Conservation (phyloP, 2,888 invertebrate species). For the Pardosa pseudoannulata region DNA sequence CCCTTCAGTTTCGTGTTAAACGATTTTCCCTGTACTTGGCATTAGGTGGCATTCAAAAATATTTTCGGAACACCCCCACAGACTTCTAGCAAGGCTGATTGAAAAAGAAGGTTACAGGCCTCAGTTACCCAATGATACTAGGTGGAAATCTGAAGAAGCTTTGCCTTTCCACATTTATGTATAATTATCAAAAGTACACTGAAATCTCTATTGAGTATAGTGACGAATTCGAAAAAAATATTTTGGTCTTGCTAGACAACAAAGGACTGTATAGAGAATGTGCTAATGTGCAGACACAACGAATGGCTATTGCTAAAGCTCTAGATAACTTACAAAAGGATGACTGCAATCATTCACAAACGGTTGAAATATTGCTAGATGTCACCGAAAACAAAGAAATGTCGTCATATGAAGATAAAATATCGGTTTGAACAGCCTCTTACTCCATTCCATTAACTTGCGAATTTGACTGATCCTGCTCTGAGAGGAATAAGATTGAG, state of each 20-base stretch:
- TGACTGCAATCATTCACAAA: constrained; percentile 5
- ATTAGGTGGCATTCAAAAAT: background rate
- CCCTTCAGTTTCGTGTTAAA: too few species aligned
- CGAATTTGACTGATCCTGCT: constrained; percentile 15
- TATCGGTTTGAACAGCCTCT: too few species aligned
- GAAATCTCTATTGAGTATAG: too few species aligned
- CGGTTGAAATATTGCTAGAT: constrained; percentile 13
- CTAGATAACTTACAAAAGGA: constrained; percentile 13
- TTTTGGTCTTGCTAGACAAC: background rate
- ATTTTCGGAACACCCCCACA: constrained; percentile 9
- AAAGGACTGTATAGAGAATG: constrained; percentile 14
- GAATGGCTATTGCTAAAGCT: background rate
- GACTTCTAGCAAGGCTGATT: background rate
- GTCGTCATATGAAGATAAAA: background rate
- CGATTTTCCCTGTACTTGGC: too few species aligned
- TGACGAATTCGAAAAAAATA: constrained; percentile 8
- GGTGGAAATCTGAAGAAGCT: constrained; percentile 10
- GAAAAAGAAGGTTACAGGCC: background rate
- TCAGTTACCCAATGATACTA: constrained; percentile 18
- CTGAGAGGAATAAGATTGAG: constrained; percentile 13
- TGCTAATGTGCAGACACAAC: background rate
- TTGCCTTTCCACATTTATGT: constrained; percentile 18
- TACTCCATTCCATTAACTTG: background rate
- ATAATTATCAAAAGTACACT: too few species aligned
- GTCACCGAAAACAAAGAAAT: background rate